Conservation (phyloP, 2,797 vertebrate species). For the Atherinosoma microstoma region DNA sequence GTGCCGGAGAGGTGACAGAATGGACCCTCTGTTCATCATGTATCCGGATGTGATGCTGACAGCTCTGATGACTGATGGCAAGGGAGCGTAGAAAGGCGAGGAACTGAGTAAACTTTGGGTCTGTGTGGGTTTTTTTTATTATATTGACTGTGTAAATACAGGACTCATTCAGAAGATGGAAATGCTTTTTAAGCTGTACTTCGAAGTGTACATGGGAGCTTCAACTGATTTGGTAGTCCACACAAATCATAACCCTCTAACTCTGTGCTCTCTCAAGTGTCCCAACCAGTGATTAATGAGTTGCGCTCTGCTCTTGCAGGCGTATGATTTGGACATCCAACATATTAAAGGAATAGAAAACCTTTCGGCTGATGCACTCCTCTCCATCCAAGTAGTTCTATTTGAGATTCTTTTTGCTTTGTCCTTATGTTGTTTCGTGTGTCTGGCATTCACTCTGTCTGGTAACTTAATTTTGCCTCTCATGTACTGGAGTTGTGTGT, state of each 20-base stretch:
- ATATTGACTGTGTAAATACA: constrained; percentile 30
- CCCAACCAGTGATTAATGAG: background rate
- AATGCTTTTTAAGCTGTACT: constrained; percentile 6
- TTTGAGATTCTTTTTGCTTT: background rate
- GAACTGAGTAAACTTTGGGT: constrained; percentile 39
- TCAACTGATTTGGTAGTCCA: background rate
- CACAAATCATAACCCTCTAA: background rate
- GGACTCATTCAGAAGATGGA: constrained; percentile 22
- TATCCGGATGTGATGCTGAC: constrained; percentile 43
- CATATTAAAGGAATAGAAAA: background rate
- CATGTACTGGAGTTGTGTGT: no score
- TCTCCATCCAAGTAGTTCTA: background rate
- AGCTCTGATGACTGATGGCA: constrained; percentile 50
- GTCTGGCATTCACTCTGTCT: no score
- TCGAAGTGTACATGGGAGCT: background rate
- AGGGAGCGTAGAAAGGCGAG: constrained; percentile 18
- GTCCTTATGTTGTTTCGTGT: background rate
- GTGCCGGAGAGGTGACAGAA: constrained; percentile 31
- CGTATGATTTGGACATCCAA: background rate
- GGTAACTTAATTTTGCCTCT: no score
- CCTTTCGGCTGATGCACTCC: background rate
- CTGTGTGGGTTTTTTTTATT: constrained; percentile 1
- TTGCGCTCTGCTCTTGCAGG: background rate
- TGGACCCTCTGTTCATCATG: constrained; percentile 47
- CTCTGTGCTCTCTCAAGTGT: background rate